These are phyloP conservation scores for Gymnoscopelus microlampas DNA, from an alignment of 2,797 vertebrate species.

Conservation along the genomic window DNA sequence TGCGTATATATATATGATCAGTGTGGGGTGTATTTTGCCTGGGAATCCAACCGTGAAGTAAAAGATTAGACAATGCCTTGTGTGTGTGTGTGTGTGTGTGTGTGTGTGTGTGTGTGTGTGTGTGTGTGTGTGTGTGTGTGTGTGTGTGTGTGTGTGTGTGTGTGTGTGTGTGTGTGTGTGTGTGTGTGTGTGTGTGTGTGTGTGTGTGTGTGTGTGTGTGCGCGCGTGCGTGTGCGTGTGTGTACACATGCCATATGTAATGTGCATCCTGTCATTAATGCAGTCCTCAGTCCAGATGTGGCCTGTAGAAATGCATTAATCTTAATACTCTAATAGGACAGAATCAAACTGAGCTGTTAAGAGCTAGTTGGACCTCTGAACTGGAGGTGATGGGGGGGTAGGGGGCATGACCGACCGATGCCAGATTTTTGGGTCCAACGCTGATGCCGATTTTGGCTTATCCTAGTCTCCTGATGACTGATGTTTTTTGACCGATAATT, in stretches of 20 bases:
- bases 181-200: constrained; percentile 24
- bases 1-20: constrained; percentile 36
- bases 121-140: too few relatives aligned
- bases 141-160: too few relatives aligned
- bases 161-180: too few relatives aligned
- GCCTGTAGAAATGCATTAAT: neutral
- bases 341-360: neutral
- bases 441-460: too few relatives aligned
- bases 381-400: neutral
- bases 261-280: constrained; percentile 35
- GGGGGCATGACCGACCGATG: neutral
- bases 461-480: too few relatives aligned
- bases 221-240: constrained; percentile 16
- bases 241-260: constrained; percentile 11
- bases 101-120: too few relatives aligned
- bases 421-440: too few relatives aligned
- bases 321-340: neutral
- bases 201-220: constrained; percentile 18
- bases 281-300: constrained; percentile 25
- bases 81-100: neutral
- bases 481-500: too few relatives aligned
- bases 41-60: constrained; percentile 46
- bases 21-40: constrained; percentile 50
- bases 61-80: constrained; percentile 53
- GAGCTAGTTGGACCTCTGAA: constrained; percentile 2